Conservation (phyloP, 1,140 invertebrate species). For the Diorhabda sublineata region DNA sequence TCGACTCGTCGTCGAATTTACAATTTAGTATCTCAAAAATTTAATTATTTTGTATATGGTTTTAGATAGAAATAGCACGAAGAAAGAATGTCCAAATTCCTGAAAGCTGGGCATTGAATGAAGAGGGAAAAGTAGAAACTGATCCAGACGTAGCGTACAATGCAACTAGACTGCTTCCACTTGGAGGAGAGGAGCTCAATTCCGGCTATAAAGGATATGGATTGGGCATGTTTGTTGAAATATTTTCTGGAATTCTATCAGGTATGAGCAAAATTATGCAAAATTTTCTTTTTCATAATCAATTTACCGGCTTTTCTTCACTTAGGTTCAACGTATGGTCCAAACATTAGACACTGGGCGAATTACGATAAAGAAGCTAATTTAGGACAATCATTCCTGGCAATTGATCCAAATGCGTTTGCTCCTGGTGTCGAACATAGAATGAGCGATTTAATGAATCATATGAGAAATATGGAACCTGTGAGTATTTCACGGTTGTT, state of each 20-base stretch:
- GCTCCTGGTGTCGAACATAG: slow-evolving; percentile 74
- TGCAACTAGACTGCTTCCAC: slow-evolving; percentile 68
- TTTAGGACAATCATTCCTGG: slow-evolving; percentile 89
- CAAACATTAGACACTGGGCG: slow-evolving; percentile 73
- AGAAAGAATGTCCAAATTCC: slow-evolving; percentile 56
- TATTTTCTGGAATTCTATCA: slow-evolving; percentile 69
- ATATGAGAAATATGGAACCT: slow-evolving; percentile 31
- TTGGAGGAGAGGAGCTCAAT: slow-evolving; percentile 71
- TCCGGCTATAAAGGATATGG: slow-evolving; percentile 89
- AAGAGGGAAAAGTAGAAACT: slow-evolving; percentile 62
- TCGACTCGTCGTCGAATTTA: background rate
- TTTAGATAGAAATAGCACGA: slow-evolving; percentile 29
- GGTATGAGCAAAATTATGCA: slow-evolving; percentile 45
- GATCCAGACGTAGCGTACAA: slow-evolving; percentile 62
- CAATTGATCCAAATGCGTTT: slow-evolving; percentile 80
- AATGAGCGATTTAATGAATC: slow-evolving; percentile 48
- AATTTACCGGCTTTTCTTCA: no score
- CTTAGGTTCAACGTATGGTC: slow-evolving; percentile 61
- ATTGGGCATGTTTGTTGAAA: slow-evolving; percentile 80
- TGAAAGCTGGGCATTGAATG: slow-evolving; percentile 77
- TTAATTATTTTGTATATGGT: background rate
- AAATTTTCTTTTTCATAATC: no score
- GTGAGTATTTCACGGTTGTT: slow-evolving; percentile 16
- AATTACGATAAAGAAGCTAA: slow-evolving; percentile 58
- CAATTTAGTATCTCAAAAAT: background rate